phyloP scores from a whole-genome alignment of 1,140 invertebrate genomes.

The Melipona quadrifasciata region DNA sequence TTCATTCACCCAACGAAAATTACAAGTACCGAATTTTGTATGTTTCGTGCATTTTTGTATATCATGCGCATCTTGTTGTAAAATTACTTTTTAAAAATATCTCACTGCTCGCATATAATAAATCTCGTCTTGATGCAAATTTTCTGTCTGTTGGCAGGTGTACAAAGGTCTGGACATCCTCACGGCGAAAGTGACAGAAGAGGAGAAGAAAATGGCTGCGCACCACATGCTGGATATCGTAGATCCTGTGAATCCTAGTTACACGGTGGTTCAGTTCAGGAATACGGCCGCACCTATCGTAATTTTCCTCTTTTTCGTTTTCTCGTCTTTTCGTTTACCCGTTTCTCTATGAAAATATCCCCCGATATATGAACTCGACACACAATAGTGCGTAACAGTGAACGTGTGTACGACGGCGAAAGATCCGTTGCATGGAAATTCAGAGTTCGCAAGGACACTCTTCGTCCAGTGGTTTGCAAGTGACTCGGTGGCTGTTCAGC shows the following conservation, averaged over 20 bases:
- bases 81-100: no score
- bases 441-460: no score
- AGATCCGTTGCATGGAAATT: neutral
- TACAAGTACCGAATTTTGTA: no score
- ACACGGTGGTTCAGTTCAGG: conserved; percentile 93
- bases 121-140: neutral
- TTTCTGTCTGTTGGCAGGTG: conserved; percentile 84
- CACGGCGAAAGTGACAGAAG: conserved; percentile 95
- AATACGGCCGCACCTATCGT: conserved; percentile 91
- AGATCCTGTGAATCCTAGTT: conserved; percentile 88
- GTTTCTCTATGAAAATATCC: neutral
- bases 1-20: no score
- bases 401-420: neutral
- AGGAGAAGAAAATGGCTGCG: conserved; percentile 88
- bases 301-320: conserved; percentile 74
- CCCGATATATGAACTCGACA: neutral
- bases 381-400: neutral
- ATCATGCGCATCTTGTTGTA: no score
- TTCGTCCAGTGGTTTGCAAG: no score
- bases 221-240: conserved; percentile 97
- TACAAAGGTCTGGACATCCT: conserved; percentile 97
- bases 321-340: no score
- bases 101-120: no score
- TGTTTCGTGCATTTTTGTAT: no score
- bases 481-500: neutral